Evolutionary conservation across 2,113 vertebrate species (phyloP).

Genomic region (Pagrus major): DNA sequence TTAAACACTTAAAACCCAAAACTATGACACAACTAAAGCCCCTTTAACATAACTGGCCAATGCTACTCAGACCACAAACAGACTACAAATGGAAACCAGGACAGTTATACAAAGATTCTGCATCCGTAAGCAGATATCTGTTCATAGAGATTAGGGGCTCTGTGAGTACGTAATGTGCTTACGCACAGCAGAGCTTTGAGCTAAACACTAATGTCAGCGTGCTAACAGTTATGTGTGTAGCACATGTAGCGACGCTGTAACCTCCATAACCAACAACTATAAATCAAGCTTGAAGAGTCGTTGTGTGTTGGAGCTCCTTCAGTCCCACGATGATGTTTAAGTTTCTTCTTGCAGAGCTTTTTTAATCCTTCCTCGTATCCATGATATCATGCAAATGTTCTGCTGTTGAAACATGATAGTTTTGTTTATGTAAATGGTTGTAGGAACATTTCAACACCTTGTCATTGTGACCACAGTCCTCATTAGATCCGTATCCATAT

Average conservation of each 20-base stretch:
- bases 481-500: not conserved
- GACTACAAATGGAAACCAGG: too few relatives aligned
- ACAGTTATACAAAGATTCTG: too few relatives aligned
- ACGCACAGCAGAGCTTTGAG: not conserved
- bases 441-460: not conserved
- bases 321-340: not conserved
- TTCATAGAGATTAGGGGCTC: too few relatives aligned
- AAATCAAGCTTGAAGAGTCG: not conserved
- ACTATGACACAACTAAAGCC: too few relatives aligned
- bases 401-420: not conserved
- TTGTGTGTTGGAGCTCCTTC: not conserved
- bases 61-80: too few relatives aligned
- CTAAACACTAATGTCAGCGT: not conserved
- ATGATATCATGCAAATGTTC: not conserved
- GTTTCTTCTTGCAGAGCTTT: not conserved
- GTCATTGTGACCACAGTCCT: not conserved
- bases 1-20: too few relatives aligned
- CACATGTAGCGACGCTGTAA: not conserved
- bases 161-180: not conserved
- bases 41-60: too few relatives aligned
- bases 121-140: too few relatives aligned
- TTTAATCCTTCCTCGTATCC: not conserved
- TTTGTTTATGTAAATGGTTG: not conserved
- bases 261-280: not conserved
- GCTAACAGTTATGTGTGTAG: not conserved